phyloP scores from a whole-genome alignment of 2,888 invertebrate species.

The Emmelina monodactyla region DNA sequence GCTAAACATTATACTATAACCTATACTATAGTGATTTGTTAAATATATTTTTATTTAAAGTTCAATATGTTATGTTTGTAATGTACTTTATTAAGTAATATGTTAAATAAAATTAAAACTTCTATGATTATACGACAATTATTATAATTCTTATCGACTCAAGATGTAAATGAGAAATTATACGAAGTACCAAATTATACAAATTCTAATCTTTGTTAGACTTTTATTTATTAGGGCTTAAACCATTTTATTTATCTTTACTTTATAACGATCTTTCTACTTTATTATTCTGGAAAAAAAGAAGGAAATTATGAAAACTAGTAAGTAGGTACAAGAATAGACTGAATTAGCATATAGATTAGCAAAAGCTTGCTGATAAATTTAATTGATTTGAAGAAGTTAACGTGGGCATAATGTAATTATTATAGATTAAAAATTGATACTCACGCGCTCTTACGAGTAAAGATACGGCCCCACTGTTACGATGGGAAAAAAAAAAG shows the following conservation, averaged over 20 bases:
- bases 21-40: slow-evolving; percentile 49
- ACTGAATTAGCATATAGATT: no score
- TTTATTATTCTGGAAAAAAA: neutral
- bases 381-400: no score
- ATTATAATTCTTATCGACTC: slow-evolving; percentile 55
- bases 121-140: slow-evolving; percentile 51
- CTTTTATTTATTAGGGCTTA: no score
- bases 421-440: no score
- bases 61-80: slow-evolving; percentile 45
- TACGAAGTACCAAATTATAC: slow-evolving; percentile 67
- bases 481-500: no score
- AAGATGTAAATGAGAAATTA: slow-evolving; percentile 61
- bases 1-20: slow-evolving; percentile 35
- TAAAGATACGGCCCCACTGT: no score
- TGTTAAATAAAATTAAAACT: slow-evolving; percentile 35
- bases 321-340: no score
- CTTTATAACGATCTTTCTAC: neutral
- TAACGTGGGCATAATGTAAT: no score
- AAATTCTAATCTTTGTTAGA: slow-evolving; percentile 61
- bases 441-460: no score
- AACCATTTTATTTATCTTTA: neutral
- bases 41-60: slow-evolving; percentile 42
- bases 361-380: no score
- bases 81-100: slow-evolving; percentile 43
- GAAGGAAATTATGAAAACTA: no score